These are phyloP conservation scores for Daktulosphaira vitifoliae DNA, from an alignment of 1,140 invertebrate genomes.

Conservation along the genomic window DNA sequence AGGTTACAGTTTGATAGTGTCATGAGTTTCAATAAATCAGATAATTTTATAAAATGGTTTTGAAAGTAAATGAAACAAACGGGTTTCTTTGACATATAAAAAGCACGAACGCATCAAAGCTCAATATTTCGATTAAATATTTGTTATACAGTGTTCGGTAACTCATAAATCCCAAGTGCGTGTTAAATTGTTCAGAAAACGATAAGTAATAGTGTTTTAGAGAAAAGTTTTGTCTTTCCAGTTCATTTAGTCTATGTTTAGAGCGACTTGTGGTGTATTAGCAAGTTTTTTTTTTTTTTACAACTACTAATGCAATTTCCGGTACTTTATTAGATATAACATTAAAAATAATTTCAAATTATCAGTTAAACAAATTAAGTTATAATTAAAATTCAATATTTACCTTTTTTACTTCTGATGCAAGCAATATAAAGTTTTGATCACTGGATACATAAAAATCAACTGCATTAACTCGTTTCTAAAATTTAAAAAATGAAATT, in stretches of 20 bases:
- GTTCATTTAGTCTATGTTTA: constrained; percentile 14
- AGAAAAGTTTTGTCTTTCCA: constrained; percentile 25
- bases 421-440: constrained; percentile 61
- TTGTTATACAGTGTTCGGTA: background rate
- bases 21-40: no score
- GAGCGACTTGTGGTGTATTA: no score
- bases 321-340: no score
- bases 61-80: no score
- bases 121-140: no score
- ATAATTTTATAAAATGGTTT: no score
- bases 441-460: constrained; percentile 67
- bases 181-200: constrained; percentile 29
- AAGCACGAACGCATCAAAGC: no score
- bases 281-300: background rate
- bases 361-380: no score
- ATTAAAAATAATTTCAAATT: no score
- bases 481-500: constrained; percentile 38
- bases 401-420: constrained; percentile 54
- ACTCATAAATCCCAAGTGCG: constrained; percentile 9
- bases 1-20: no score
- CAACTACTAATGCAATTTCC: background rate
- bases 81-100: no score
- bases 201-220: background rate
- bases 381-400: no score
- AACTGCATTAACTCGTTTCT: constrained; percentile 66